phyloP scores from a whole-genome alignment of 2,797 vertebrate species.

The Poecilia gillii region DNA sequence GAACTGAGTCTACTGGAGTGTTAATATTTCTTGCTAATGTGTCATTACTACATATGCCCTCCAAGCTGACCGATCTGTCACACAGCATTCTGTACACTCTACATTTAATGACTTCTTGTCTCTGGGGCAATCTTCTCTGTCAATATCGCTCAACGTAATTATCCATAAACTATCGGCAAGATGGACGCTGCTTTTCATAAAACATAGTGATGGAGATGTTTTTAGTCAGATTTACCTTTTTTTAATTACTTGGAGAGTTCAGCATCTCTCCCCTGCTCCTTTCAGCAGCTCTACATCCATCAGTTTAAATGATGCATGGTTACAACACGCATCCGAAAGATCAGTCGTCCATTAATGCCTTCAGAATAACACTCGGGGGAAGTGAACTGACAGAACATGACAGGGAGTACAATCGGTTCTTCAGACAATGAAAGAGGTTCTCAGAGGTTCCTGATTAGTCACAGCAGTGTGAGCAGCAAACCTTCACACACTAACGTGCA shows the following conservation, averaged over 20 bases:
- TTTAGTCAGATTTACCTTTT: neutral
- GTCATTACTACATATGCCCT: neutral
- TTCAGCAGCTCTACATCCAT: slow-evolving; percentile 24
- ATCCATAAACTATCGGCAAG: neutral
- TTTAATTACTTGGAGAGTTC: neutral
- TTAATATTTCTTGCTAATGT: neutral
- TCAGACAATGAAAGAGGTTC: slow-evolving; percentile 7
- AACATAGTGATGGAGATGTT: slow-evolving; percentile 2
- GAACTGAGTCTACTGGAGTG: neutral
- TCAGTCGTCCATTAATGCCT: slow-evolving; percentile 42
- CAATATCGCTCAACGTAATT: slow-evolving; percentile 4
- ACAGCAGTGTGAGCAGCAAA: slow-evolving; percentile 20
- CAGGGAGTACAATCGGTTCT: slow-evolving; percentile 38
- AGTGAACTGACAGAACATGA: slow-evolving; percentile 34
- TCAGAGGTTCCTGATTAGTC: slow-evolving; percentile 24
- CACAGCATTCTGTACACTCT: neutral
- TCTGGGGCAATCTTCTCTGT: neutral
- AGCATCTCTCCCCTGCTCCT: neutral
- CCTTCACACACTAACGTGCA: slow-evolving; percentile 10
- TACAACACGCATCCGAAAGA: slow-evolving; percentile 35
- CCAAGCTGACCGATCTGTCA: neutral
- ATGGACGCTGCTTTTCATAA: neutral
- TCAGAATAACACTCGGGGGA: slow-evolving; percentile 41
- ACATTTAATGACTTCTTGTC: slow-evolving; percentile 5
- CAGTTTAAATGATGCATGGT: slow-evolving; percentile 26